Base-by-base conservation (phyloP, 2,797 vertebrate genomes). In the Eupleurogrammus muticus region DNA sequence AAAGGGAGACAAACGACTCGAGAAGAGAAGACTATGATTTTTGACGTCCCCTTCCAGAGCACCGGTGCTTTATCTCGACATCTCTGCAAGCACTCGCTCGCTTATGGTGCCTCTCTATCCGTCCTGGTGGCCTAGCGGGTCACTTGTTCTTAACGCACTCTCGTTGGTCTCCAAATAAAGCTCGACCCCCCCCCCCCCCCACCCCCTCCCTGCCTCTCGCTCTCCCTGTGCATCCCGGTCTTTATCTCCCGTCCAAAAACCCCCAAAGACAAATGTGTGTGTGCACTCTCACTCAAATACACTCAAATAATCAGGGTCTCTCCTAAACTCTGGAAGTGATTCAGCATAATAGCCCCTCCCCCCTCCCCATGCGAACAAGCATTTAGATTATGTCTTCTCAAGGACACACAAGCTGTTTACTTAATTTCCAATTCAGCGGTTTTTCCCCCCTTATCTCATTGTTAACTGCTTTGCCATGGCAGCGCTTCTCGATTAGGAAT, bases 271-370 rank as follows among this genome's bases (percentile, higher is more conserved):
- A 54, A 52, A 58, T 13, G 11, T 9, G 13, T n/a, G n/a, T n/a
- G n/a, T n/a, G n/a, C n/a, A n/a, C 19, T 21, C 47, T 13, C 4
- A n/a, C 34, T 61, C 23, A 68, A 49, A 53, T 54, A 23, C 24
- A 70, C 36, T 62, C 47, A 16, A 10, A 48, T 68, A 75, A 67
- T 64, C 71, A 56, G 12, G 56, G 44, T 64, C n/a, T 62, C n/a
- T 20, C 56, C 44, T 44, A 59, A 67, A 67, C 28, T 65, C 34
- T 64, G 44, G 20, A 69, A 46, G 44, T 58, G 62, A 75, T 50
- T 57, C 32, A 70, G 38, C 19, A 16, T 40, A 54, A 47, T 40
- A 23, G 47, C 34, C 13, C 40, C 40, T 48, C 28, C 42, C 17
- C 42, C 36, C n/a, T n/a, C n/a, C n/a, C n/a, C n/a, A n/a, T n/a